Evolutionary conservation across 2,888 invertebrate species (phyloP).

Genomic region (Cerastoderma edule): DNA sequence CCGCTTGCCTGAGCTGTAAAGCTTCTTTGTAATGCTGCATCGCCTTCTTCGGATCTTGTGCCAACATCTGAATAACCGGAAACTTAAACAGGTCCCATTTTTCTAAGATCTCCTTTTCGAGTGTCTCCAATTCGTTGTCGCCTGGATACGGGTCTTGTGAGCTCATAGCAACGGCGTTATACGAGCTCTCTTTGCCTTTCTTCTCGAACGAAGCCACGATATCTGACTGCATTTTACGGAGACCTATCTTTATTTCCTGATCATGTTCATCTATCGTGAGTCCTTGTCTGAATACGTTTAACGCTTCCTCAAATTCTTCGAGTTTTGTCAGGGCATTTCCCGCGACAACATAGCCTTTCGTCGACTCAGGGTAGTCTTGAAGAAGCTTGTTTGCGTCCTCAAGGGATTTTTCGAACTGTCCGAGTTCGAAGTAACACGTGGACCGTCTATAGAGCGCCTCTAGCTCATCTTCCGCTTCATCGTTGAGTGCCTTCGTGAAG

Average conservation of each 20-base stretch:
- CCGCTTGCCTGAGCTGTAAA: slow-evolving; percentile 55
- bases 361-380: slow-evolving; percentile 37
- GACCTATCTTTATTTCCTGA: slow-evolving; percentile 51
- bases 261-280: slow-evolving; percentile 64
- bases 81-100: slow-evolving; percentile 59
- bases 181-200: slow-evolving; percentile 39
- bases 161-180: slow-evolving; percentile 66
- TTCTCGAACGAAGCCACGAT: slow-evolving; percentile 52
- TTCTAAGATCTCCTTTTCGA: slow-evolving; percentile 63
- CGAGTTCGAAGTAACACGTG: slow-evolving; percentile 51
- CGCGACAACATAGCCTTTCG: slow-evolving; percentile 54
- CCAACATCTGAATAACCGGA: slow-evolving; percentile 40
- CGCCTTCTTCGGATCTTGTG: slow-evolving; percentile 43
- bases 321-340: slow-evolving; percentile 59
- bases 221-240: slow-evolving; percentile 60
- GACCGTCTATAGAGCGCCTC: slow-evolving; percentile 52
- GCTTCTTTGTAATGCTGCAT: slow-evolving; percentile 55
- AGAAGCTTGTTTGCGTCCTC: slow-evolving; percentile 55
- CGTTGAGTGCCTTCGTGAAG: slow-evolving; percentile 37
- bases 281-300: slow-evolving; percentile 56
- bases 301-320: slow-evolving; percentile 60
- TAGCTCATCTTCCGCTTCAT: slow-evolving; percentile 22
- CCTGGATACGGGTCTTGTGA: slow-evolving; percentile 68
- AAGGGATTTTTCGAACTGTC: slow-evolving; percentile 49
- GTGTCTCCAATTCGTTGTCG: slow-evolving; percentile 60